Percentiles rank a stretch among this genome's conserved stretches.
These are phyloP conservation scores for Geodia barretti DNA, from an alignment of 37 sponge, comb jelly and placozoan species.

Conservation along the genomic window DNA sequence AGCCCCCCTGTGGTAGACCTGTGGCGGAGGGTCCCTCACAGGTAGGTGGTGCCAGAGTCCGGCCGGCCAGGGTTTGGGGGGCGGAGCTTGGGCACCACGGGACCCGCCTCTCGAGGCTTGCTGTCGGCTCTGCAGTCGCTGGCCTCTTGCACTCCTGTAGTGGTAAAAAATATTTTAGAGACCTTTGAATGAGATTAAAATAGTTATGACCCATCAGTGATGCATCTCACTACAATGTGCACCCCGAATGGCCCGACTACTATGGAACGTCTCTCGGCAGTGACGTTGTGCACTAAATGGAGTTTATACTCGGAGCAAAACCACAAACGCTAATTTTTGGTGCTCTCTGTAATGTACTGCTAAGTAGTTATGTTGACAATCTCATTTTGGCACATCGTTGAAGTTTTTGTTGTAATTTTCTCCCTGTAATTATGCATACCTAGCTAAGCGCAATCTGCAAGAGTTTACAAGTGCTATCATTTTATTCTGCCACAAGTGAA, in stretches of 20 bases:
- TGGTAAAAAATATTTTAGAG: no score
- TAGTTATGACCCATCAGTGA: no score
- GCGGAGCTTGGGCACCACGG: slow-evolving; percentile 6
- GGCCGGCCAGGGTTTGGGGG: slow-evolving; percentile 40
- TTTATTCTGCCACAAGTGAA: no score
- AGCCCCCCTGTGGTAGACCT: slow-evolving; percentile 82
- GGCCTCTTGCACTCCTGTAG: background rate
- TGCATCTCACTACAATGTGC: slow-evolving; percentile 78
- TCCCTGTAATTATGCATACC: no score
- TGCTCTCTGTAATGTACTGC: no score
- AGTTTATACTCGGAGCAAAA: no score
- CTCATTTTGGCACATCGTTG: no score
- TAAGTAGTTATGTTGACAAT: no score
- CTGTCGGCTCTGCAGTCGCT: slow-evolving; percentile 16
- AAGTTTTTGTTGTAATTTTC: background rate
- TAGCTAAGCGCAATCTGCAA: no score
- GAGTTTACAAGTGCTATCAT: no score
- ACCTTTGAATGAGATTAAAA: no score
- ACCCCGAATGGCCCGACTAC: slow-evolving; percentile 93
- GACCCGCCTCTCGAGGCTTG: background rate
- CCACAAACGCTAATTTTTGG: no score
- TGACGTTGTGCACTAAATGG: slow-evolving; percentile 10
- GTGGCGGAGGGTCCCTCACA: slow-evolving; percentile 75
- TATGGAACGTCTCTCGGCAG: slow-evolving; percentile 5
- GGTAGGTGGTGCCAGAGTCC: slow-evolving; percentile 76